Evolutionary conservation across 2,797 vertebrate genomes (phyloP).

Genomic region (Gallinago stenura): DNA sequence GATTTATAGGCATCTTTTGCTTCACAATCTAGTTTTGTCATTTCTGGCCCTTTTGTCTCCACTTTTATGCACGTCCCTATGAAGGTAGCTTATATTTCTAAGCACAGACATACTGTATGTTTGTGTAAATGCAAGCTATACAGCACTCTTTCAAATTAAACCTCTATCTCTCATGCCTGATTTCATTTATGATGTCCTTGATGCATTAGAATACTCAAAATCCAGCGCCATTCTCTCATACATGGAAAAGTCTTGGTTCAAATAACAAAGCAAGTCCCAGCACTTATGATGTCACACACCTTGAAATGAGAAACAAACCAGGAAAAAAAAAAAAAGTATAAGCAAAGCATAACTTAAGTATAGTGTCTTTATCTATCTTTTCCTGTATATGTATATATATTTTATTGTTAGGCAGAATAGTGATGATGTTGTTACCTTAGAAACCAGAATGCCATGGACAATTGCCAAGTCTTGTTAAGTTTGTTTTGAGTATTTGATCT

Average conservation of each 20-base stretch:
- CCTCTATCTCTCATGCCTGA: not conserved
- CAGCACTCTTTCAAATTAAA: not conserved
- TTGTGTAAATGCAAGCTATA: not conserved
- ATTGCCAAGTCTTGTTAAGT: conserved; percentile 74
- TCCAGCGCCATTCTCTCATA: not conserved
- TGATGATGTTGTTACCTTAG: conserved; percentile 57
- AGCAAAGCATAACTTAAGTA: conserved; percentile 64
- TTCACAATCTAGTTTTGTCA: not conserved
- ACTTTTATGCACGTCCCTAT: not conserved
- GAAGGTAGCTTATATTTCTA: not conserved
- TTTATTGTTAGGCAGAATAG: conserved; percentile 64
- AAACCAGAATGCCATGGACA: conserved; percentile 83
- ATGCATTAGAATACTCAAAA: not conserved
- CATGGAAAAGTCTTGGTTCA: not conserved
- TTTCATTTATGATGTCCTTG: not conserved
- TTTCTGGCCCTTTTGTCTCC: not conserved
- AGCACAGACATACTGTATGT: not conserved
- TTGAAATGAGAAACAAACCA: conserved; percentile 65
- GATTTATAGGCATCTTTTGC: not conserved
- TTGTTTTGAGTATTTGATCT: conserved; percentile 75
- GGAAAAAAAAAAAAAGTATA: conserved; percentile 34
- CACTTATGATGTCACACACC: conserved; percentile 80
- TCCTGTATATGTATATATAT: conserved; percentile 62
- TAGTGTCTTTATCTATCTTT: conserved; percentile 55
- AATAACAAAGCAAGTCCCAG: not conserved